Evolutionary conservation across 2,797 vertebrate genomes (phyloP).

Genomic region (Vespertilio murinus): DNA sequence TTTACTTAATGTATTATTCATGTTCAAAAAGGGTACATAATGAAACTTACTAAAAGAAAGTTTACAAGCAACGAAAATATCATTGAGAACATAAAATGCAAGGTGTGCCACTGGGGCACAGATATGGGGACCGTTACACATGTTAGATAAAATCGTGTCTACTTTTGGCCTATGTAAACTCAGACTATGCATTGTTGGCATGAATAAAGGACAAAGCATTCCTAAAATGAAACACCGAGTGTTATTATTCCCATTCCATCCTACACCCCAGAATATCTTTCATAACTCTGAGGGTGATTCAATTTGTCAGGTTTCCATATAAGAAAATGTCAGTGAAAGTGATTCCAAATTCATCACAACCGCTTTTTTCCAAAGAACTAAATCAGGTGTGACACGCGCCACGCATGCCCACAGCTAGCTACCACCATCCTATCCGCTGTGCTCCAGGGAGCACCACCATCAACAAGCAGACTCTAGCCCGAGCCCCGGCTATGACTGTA

Average conservation of each 20-base stretch:
- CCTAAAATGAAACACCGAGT: neutral
- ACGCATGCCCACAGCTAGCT: rapidly evolving
- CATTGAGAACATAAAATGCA: neutral
- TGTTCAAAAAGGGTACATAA: neutral
- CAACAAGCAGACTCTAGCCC: neutral
- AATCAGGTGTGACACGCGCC: neutral
- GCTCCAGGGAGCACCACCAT: rapidly evolving
- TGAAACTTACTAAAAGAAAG: neutral
- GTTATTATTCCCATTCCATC: neutral
- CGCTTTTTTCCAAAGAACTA: neutral
- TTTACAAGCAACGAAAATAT: neutral
- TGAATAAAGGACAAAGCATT: neutral
- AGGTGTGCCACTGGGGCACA: neutral
- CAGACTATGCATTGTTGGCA: neutral
- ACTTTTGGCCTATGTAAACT: neutral
- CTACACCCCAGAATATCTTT: neutral
- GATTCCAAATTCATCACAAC: neutral
- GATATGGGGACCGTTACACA: neutral
- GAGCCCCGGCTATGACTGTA: rapidly evolving
- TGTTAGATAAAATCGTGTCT: neutral
- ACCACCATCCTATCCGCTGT: rapidly evolving
- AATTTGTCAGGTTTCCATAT: neutral
- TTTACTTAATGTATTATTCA: neutral
- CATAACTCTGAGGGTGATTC: neutral
- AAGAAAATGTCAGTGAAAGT: neutral